Base-by-base conservation (phyloP, 2,113 vertebrate species). In the Pleuronectes platessa region DNA sequence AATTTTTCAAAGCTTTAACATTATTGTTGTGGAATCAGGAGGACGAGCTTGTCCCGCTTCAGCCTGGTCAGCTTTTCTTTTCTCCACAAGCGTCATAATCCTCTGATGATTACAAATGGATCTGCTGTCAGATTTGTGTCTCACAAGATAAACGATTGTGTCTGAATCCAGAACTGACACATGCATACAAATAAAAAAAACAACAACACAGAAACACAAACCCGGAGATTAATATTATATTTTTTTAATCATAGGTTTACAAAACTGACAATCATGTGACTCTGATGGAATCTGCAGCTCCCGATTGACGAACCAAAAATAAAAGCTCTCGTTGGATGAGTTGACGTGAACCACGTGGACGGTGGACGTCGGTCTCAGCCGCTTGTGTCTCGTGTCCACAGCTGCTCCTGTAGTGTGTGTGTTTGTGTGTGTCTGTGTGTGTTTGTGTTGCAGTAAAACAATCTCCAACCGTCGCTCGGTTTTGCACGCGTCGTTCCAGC, bases 211-310 rank as follows among this genome's bases (percentile, higher is more conserved):
- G 1, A 40, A 6, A 75, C 20, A 51, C 21, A 27, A 45, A 26
- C 23, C 6, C 26, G 42, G 47, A 47, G 49, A 31, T 76, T 86
- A 31, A 7, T 31, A 31, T 75, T 55, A 26, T 11, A 78, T 4
- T 21, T 3, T 26, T 66, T 91, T 92, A 88, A 82, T 90, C 76
- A 87, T 23, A 86, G 63, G 3, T 71, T 85, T 87, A 87, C 79
- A 89, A 56, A 92, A 90, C 45, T 65, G 26, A 77, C 75, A 66
- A 63, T 81, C 61, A 53, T 69, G 76, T 86, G 85, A 86, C 37
- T 53, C 6, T 9, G 55, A 51, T n/a, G 76, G 82, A 67, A 74
- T 68, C 84, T 74, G 68, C 76, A 37, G 56, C 59, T 59, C 23
- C 18, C 1, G 18, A 10, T 37, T 37, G 18, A 17, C 59, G 71